Evolutionary conservation across 2,888 invertebrate genomes (phyloP).

Genomic region (Parascotia fuliginaria): DNA sequence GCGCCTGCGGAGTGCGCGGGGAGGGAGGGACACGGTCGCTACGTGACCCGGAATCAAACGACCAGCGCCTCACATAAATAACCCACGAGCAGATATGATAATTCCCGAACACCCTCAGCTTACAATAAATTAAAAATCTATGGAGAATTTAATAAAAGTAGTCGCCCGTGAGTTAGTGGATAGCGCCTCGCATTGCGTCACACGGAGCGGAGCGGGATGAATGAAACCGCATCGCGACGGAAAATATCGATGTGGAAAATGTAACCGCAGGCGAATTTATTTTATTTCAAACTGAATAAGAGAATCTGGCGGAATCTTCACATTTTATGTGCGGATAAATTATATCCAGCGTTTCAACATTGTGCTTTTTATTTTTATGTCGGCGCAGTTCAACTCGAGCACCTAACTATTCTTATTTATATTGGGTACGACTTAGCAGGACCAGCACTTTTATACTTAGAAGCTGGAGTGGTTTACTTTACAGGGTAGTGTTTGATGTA

Average conservation of each 20-base stretch:
- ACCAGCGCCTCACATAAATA: constrained; percentile 38
- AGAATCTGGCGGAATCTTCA: constrained; percentile 12
- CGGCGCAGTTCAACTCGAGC: constrained; percentile 3
- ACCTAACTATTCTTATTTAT: constrained; percentile 1
- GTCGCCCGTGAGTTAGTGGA: constrained; percentile 3
- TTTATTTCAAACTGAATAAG: constrained; percentile 21
- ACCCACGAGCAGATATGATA: constrained; percentile 47
- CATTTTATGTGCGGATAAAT: constrained; percentile 11
- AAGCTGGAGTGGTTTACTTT: too few species aligned
- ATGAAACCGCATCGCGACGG: constrained; percentile 2
- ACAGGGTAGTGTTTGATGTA: not conserved
- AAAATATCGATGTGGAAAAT: constrained; percentile 19
- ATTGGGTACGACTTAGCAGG: not conserved
- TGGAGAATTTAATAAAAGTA: constrained; percentile 40
- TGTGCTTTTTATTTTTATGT: constrained; percentile 10
- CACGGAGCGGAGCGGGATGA: not conserved
- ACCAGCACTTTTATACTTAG: not conserved
- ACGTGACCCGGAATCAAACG: constrained; percentile 64
- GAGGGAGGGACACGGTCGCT: constrained; percentile 47
- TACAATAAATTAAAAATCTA: constrained; percentile 43
- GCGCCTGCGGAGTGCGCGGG: not conserved
- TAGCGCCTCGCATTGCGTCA: not conserved
- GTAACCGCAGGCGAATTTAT: constrained; percentile 25
- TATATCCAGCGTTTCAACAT: constrained; percentile 6
- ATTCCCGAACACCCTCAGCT: constrained; percentile 34